These are phyloP conservation scores for Falco rusticolus DNA, from an alignment of 2,797 vertebrate species.

Conservation along the genomic window DNA sequence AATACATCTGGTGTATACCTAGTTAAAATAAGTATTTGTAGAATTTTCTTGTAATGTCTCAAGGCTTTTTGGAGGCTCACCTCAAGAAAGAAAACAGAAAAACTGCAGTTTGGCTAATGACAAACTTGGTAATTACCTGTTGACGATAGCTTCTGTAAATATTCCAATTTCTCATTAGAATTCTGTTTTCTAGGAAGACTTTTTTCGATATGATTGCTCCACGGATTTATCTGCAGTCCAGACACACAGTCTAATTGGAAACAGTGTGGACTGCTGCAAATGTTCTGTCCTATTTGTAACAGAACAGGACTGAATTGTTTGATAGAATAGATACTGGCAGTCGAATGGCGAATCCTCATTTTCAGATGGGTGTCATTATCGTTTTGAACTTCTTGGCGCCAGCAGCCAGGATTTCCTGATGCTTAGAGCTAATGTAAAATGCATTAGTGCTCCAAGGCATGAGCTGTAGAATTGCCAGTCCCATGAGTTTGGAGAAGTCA, in stretches of 20 bases:
- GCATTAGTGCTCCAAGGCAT: slow-evolving; percentile 74
- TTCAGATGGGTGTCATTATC: slow-evolving; percentile 73
- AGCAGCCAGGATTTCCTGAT: slow-evolving; percentile 72
- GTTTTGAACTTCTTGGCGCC: slow-evolving; percentile 69
- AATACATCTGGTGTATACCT: neutral
- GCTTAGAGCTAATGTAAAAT: slow-evolving; percentile 76
- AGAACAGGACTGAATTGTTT: slow-evolving; percentile 54
- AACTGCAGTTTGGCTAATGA: neutral
- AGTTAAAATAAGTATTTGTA: neutral
- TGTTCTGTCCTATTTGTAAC: slow-evolving; percentile 54
- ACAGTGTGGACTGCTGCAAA: slow-evolving; percentile 61
- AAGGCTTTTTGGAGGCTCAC: neutral
- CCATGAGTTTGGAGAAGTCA: slow-evolving; percentile 59
- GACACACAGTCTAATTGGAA: slow-evolving; percentile 72
- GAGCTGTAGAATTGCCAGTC: slow-evolving; percentile 68
- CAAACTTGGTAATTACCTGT: neutral
- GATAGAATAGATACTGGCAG: slow-evolving; percentile 76
- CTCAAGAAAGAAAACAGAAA: neutral
- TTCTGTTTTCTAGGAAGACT: slow-evolving; percentile 28
- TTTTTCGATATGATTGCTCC: neutral
- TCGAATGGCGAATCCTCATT: slow-evolving; percentile 37
- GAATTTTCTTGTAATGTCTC: neutral
- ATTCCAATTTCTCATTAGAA: neutral
- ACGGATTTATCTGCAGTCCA: slow-evolving; percentile 32
- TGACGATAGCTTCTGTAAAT: neutral